Evolutionary conservation across 2,113 vertebrate genomes (phyloP).

Genomic region (Formicarius rufipectus): DNA sequence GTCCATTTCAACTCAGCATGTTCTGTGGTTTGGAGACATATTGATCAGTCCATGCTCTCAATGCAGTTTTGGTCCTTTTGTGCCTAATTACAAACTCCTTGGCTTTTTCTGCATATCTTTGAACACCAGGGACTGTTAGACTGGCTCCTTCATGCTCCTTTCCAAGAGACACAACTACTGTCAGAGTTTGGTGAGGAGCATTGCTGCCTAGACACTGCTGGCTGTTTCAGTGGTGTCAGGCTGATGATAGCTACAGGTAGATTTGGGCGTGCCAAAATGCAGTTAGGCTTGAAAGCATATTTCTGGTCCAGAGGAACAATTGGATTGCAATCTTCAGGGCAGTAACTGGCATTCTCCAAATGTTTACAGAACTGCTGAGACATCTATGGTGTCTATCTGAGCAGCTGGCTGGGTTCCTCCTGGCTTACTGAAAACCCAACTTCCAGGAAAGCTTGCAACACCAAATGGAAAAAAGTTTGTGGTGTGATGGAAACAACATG

Average conservation of each 20-base stretch:
- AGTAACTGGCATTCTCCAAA: background rate
- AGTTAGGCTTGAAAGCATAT: background rate
- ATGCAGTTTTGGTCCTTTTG: background rate
- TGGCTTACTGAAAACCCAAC: background rate
- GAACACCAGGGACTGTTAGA: background rate
- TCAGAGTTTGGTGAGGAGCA: background rate
- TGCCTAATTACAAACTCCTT: background rate
- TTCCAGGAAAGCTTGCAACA: slow-evolving; percentile 1
- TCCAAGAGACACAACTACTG: background rate
- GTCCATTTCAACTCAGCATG: background rate
- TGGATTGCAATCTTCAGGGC: background rate
- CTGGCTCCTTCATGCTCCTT: background rate
- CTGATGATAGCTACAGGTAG: background rate
- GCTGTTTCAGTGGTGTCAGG: background rate
- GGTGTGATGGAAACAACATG: background rate
- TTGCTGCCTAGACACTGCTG: background rate
- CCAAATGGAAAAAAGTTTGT: background rate
- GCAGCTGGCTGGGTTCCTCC: background rate
- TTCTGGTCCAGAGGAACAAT: background rate
- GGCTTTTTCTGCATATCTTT: background rate
- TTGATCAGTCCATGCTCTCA: background rate
- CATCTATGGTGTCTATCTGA: background rate
- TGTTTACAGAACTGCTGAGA: background rate
- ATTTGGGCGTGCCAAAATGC: background rate
- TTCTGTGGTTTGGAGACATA: background rate